A percentile compares a stretch with the other conserved stretches of the same genome.
Conservation (phyloP, 2,888 invertebrate species). For the Phyllotreta striolata region DNA sequence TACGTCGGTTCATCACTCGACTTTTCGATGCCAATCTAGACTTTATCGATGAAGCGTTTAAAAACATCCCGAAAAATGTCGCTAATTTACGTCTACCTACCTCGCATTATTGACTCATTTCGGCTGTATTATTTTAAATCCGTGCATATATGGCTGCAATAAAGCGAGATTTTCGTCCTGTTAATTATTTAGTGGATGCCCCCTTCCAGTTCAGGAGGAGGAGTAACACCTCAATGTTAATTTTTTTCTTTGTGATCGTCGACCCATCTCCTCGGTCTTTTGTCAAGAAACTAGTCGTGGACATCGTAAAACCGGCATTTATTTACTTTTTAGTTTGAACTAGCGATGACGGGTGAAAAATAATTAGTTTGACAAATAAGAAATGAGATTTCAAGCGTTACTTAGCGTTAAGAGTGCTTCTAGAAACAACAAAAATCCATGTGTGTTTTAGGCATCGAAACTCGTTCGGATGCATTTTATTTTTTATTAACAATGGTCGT, state of each 20-base stretch:
- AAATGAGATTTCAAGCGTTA: constrained; percentile 26
- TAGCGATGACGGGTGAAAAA: constrained; percentile 30
- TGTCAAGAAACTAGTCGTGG: constrained; percentile 26
- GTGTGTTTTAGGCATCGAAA: constrained; percentile 24
- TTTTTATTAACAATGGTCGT: constrained; percentile 1
- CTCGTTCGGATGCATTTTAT: constrained; percentile 1
- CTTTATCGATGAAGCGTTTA: constrained; percentile 2
- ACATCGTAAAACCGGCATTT: constrained; percentile 32
- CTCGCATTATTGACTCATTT: no score
- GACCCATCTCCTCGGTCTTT: constrained; percentile 11
- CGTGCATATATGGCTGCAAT: neutral
- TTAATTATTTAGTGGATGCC: neutral
- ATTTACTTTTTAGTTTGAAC: constrained; percentile 29
- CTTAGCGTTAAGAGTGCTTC: constrained; percentile 15
- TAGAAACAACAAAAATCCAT: constrained; percentile 21
- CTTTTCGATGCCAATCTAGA: constrained; percentile 10
- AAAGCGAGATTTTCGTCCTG: neutral
- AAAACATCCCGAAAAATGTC: no score
- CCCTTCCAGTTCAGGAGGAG: constrained; percentile 7
- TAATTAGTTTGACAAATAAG: constrained; percentile 32
- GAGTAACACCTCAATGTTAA: constrained; percentile 13
- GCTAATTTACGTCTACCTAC: no score
- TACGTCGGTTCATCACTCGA: neutral
- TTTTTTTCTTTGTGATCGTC: constrained; percentile 5
- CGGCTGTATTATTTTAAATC: no score